Base-by-base conservation (phyloP, 1,140 invertebrate genomes). In the Neocloeon triangulifer region DNA sequence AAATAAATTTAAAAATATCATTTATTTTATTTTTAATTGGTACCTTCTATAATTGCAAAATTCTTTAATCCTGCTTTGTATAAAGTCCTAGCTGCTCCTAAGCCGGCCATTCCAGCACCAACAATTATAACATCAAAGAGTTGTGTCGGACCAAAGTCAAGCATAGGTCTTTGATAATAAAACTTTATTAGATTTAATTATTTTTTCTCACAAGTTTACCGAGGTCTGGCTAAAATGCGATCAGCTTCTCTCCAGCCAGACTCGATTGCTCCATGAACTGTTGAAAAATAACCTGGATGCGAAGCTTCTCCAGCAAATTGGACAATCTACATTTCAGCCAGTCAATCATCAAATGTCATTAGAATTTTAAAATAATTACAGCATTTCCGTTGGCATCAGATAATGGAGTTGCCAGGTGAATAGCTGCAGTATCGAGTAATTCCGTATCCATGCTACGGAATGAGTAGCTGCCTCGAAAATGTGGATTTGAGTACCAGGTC, bases 181-280 rank as follows among this genome's bases (percentile, higher is more conserved):
- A n/a, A n/a, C n/a, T n/a, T n/a, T n/a, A n/a, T n/a, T n/a, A n/a
- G n/a, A n/a, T n/a, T n/a, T n/a, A n/a, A n/a, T n/a, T n/a, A n/a
- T n/a, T n/a, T n/a, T n/a, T n/a, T n/a, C n/a, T n/a, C n/a, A n/a
- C n/a, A n/a, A n/a, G n/a, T n/a, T n/a, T n/a, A n/a, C n/a, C n/a
- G n/a, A n/a, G n/a, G n/a, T n/a, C n/a, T n/a, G n/a, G n/a, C 10
- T 5, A 55, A 37, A 29, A 64, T 42, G 45, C 65, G 55, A 25
- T 76, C 59, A n/a, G 78, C 78, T 52, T 82, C 79, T 34, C 75
- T 58, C 51, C 68, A 72, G 0, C 79, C 80, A 18, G 65, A 62
- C 50, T 75, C 69, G 3, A 81, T 53, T 1, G 80, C 81, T 6
- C 80, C 80, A 48, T 86, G 79, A 3, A 77, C 78, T 1, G 74